phyloP scores from a whole-genome alignment of 2,888 invertebrate genomes.

The Agapostemon virescens region DNA sequence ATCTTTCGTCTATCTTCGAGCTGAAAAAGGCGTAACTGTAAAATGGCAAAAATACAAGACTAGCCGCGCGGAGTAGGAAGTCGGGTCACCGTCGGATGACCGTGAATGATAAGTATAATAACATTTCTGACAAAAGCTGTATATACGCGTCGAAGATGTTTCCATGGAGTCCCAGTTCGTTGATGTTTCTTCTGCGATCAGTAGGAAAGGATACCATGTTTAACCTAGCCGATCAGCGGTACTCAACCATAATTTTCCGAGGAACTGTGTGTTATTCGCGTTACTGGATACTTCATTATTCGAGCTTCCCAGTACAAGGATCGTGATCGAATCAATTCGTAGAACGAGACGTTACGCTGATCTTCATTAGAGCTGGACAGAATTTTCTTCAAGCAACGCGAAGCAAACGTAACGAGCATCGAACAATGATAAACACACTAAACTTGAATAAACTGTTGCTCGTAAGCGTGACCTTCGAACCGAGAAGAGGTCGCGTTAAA shows the following conservation, averaged over 20 bases:
- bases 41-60: background rate
- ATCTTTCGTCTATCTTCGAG: background rate
- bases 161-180: background rate
- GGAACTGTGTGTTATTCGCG: background rate
- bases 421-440: background rate
- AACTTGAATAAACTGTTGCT: background rate
- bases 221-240: background rate
- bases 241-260: background rate
- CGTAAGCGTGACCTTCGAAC: background rate
- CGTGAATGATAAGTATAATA: slow-evolving; percentile 39
- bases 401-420: background rate
- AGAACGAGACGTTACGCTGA: too few species aligned
- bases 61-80: background rate
- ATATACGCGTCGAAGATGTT: background rate
- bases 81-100: slow-evolving; percentile 43
- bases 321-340: background rate
- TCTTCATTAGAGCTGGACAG: background rate
- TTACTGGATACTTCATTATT: background rate
- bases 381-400: background rate
- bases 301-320: background rate
- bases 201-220: background rate
- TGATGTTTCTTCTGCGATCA: background rate
- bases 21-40: background rate
- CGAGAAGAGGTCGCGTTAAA: background rate
- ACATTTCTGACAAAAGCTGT: slow-evolving; percentile 35